Base-by-base conservation (phyloP, 2,888 invertebrate genomes). In the Ophion ventricosus region DNA sequence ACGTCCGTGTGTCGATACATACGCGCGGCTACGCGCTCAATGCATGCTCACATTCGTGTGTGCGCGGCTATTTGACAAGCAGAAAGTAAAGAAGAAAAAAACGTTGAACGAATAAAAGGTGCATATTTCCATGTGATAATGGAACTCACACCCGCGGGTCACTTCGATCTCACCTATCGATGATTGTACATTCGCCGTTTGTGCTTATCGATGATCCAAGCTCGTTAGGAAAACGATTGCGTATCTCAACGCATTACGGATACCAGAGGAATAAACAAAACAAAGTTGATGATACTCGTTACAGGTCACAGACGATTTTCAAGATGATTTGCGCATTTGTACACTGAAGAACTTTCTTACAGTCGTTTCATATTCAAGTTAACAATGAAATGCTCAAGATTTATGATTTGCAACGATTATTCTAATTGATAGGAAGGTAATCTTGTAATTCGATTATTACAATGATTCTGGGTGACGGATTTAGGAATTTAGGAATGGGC, bases 81-180 rank as follows among this genome's bases (percentile, higher is more conserved):
- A 7, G 23, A 72, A 72, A n/a, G n/a, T n/a, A n/a, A n/a, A n/a
- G n/a, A n/a, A n/a, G n/a, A n/a, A 59, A 72, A 7, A 72, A 72
- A 57, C n/a, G 35, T 57, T 35, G 26, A 26, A 29, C 35, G 20
- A 57, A 49, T 66, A 25, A 75, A 49, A n/a, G 14, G 56, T 72
- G 70, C 63, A 79, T 77, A 69, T 77, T 69, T 43, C 81, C n/a
- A 67, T 59, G 49, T 69, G 80, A 77, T 79, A 83, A 70, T 11
- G 49, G 20, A n/a, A 54, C 29, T 64, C 63, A 35, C 63, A 43
- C 67, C 64, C 72, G 79, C 59, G 74, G 86, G 86, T 86, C 83
- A 86, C 83, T 77, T 70, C 70, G 54, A 43, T 35, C 49, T 69
- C 74, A 74, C 61, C 80, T 67, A 67, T 75, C 74, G 74, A 64